These are phyloP conservation scores for Ethmia dodecea DNA, from an alignment of 2,888 invertebrate genomes.

Conservation along the genomic window DNA sequence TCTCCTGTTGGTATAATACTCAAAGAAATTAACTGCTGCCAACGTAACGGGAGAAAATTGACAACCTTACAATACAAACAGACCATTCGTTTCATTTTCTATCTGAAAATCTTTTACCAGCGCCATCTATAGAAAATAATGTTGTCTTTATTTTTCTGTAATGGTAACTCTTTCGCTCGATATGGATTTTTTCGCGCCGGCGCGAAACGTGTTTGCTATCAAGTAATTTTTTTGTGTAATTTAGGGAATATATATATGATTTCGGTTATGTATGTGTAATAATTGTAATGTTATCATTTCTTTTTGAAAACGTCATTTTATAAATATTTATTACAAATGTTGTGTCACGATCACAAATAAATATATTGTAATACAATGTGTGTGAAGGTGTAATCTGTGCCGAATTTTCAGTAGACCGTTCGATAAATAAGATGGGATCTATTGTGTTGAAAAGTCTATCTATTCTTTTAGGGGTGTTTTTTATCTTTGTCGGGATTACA, in stretches of 20 bases:
- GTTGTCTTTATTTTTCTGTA: slow-evolving; percentile 35
- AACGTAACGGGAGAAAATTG: too few species aligned
- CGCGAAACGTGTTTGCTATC: slow-evolving; percentile 55
- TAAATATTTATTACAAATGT: not conserved
- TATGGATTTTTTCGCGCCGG: slow-evolving; percentile 76
- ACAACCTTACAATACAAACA: too few species aligned
- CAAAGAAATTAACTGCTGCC: too few species aligned
- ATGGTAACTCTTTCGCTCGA: slow-evolving; percentile 21
- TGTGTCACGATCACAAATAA: not conserved
- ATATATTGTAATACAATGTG: slow-evolving; percentile 6
- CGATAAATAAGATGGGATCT: slow-evolving; percentile 65
- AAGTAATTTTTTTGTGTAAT: slow-evolving; percentile 14
- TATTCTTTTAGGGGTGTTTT: slow-evolving; percentile 93
- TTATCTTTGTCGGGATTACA: slow-evolving; percentile 95
- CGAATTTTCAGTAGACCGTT: slow-evolving; percentile 21
- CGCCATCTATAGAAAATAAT: slow-evolving; percentile 38
- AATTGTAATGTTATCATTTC: slow-evolving; percentile 5
- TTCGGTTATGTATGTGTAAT: slow-evolving; percentile 2
- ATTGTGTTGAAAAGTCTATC: slow-evolving; percentile 95
- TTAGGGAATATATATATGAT: slow-evolving; percentile 17
- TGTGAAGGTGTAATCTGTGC: slow-evolving; percentile 25
- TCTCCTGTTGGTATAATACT: too few species aligned
- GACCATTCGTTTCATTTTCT: too few species aligned
- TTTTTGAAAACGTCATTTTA: not conserved
- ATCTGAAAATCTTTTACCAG: too few species aligned